Percentiles rank a stretch among this genome's conserved stretches.
Evolutionary conservation across 2,797 vertebrate species (phyloP).

Genomic region (Melanotaenia pygmaea): DNA sequence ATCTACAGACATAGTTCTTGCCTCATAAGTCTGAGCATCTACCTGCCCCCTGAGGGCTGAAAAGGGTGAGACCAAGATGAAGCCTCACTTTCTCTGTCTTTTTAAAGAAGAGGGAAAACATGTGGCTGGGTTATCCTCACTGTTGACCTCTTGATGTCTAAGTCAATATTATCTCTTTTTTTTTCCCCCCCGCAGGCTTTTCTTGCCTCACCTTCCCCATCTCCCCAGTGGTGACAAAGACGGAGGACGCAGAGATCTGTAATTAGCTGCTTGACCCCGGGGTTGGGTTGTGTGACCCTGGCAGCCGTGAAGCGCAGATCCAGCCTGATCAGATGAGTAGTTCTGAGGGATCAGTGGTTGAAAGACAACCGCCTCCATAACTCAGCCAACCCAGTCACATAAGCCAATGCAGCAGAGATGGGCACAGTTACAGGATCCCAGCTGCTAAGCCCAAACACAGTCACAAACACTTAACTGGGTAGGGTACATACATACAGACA

Average conservation of each 20-base stretch:
- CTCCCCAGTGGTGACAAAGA: slow-evolving; percentile 73
- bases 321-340: slow-evolving; percentile 89
- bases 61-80: slow-evolving; percentile 53
- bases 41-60: slow-evolving; percentile 49
- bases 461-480: slow-evolving; percentile 68
- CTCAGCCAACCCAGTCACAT: slow-evolving; percentile 69
- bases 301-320: slow-evolving; percentile 84
- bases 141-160: slow-evolving; percentile 69
- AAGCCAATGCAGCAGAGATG: slow-evolving; percentile 56
- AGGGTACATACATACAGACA: slow-evolving; percentile 56
- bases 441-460: slow-evolving; percentile 67
- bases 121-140: slow-evolving; percentile 52
- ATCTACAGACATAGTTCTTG: slow-evolving; percentile 30
- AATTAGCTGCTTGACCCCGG: slow-evolving; percentile 88
- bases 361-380: slow-evolving; percentile 86
- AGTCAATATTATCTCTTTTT: slow-evolving; percentile 57
- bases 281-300: slow-evolving; percentile 82
- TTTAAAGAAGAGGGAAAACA: slow-evolving; percentile 25
- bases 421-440: slow-evolving; percentile 90
- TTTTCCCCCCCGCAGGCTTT: slow-evolving; percentile 27
- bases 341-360: slow-evolving; percentile 89
- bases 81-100: slow-evolving; percentile 44
- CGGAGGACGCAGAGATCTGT: slow-evolving; percentile 75
- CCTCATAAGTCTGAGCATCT: slow-evolving; percentile 57
- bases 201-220: slow-evolving; percentile 66